Base-by-base conservation (phyloP, 2,888 invertebrate genomes). In the Piscicola geometra region DNA sequence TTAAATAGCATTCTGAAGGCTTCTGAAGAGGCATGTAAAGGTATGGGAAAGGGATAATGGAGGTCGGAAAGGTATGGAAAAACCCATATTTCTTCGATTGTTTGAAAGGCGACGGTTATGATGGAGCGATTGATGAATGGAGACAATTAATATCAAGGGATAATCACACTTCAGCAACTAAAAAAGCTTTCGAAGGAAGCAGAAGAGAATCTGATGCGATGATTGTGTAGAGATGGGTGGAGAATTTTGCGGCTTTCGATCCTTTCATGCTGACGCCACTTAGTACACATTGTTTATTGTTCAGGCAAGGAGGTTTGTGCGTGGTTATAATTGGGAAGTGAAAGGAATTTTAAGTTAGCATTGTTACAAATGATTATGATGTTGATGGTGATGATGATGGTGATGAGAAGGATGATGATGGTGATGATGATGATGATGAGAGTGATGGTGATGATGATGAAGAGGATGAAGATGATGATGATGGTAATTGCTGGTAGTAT, bases 381-480 rank as follows among this genome's bases (percentile, higher is more conserved):
- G 69, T 15, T 21, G 69, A 36, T 21, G 3, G 28, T 35, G 69
- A 41, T 5, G 69, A 25, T 1, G 69, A 41, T 2, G 69, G 35
- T n/a, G 69, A 69, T 18, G 35, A 69, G 21, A 35, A 69, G 12
- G 36, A 69, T 35, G 35, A 15, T 41, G 69, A 69, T 21, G 15
- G 35, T 36, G 69, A 69, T 35, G 69, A 69, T 36, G 69, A 1
- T 21, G 36, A 70, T 21, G n/a, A 32, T 33, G 35, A 32, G 28
- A 35, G 33, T 69, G 69, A 69, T 69, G 36, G 33, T 32, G 35
- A 69, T 1, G 69, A 69, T 69, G 69, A 36, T 1, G 33, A 69
- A 21, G 69, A 32, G 28, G 5, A 35, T 69, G 69, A 32, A 28
- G 28, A 5, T 67, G 67, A 5, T 5, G 30, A 5, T 67, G 67